A percentile compares a stretch with the other conserved stretches of the same genome.
These are phyloP conservation scores for Aurelia sp. DNA, from an alignment of 30 jellyfish, hydroid and myxozoan species.

Conservation along the genomic window DNA sequence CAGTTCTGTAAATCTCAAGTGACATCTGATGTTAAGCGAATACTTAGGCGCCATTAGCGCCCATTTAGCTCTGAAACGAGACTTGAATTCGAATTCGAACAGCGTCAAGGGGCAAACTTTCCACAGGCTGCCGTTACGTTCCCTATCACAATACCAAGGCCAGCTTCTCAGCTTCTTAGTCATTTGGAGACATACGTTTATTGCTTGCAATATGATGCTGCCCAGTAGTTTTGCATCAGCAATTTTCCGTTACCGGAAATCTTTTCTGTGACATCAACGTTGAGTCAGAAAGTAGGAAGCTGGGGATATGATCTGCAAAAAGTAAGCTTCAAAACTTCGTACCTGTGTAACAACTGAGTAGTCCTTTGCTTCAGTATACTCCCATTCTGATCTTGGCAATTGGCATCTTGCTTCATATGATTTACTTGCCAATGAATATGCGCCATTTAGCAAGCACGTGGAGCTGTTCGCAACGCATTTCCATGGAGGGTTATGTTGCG, in stretches of 20 bases:
- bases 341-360: constrained; percentile 84
- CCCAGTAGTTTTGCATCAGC: too few relatives aligned
- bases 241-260: background rate
- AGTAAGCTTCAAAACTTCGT: background rate
- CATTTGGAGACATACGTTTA: too few relatives aligned
- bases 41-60: too few relatives aligned
- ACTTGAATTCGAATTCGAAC: too few relatives aligned
- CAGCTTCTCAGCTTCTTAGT: too few relatives aligned
- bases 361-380: constrained; percentile 50
- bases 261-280: background rate
- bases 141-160: too few relatives aligned
- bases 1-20: too few relatives aligned
- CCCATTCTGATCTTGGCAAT: constrained; percentile 77
- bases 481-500: constrained; percentile 95
- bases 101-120: too few relatives aligned
- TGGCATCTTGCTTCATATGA: constrained; percentile 43
- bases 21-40: too few relatives aligned
- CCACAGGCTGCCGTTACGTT: too few relatives aligned
- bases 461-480: constrained; percentile 82
- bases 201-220: too few relatives aligned
- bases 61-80: too few relatives aligned
- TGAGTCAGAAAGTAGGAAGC: background rate
- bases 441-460: constrained; percentile 66
- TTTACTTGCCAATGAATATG: constrained; percentile 7
- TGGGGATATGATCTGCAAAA: background rate